Evolutionary conservation across 64 coral and sea anemone species (phyloP), one percentile per base, ranked within the genome.

Genomic region (Montipora capricornis): DNA sequence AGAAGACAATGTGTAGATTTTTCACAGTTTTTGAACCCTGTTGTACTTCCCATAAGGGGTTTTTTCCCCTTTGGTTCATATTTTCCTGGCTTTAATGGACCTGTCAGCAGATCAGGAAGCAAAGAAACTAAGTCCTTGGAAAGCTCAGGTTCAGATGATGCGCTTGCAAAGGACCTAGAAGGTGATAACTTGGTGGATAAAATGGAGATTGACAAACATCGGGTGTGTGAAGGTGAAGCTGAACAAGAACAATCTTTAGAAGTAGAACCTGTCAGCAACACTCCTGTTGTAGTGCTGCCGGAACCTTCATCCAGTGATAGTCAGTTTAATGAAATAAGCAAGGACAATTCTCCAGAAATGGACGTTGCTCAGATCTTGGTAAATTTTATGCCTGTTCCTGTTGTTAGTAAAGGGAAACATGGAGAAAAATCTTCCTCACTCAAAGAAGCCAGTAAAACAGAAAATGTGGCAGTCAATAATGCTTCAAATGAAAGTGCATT

Each of bases 341-440:
- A 86, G 1, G 73, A 80, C 29, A 55, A 76, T 69, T 96, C 93
- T 68, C 62, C 87, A 75, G 95, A 96, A 51, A 88, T 96, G 58
- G 95, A 96, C 77, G 92, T 96, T 29, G 95, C 95, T n/a, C 92
- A 90, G 77, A 96, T 96, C 76, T 88, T 96, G 20, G 68, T 94
- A 48, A 86, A 94, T 88, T 89, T 85, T 16, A 96, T 96, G 88
- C 95, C 80, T 51, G 92, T 93, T 3, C 95, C 95, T 16, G 71
- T 95, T 13, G 78, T 95, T 37, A 17, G 88, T 68, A 49, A 74
- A 73, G 53, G 26, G 44, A 95, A 88, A 77, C 16, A 67, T 20
- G 76, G 46, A 52, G 13, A 47, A 81, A 11, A 12, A 50, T 19
- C 49, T 47, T 26, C 76, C 50, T 14, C 20, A 66, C 80, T 48